phyloP scores from a whole-genome alignment of 2,113 vertebrate genomes.

The Phrynosoma platyrhinos region DNA sequence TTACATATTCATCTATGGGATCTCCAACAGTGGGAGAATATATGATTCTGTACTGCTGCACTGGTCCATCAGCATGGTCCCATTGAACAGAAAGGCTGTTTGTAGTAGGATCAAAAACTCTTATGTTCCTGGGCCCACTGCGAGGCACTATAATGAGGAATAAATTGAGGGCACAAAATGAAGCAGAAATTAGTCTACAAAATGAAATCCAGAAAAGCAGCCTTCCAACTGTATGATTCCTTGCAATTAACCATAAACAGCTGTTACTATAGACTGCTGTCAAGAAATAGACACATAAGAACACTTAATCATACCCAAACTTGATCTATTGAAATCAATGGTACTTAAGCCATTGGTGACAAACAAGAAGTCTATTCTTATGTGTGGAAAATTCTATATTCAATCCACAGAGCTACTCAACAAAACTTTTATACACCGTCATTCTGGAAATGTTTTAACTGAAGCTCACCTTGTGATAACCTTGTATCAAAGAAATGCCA shows the following conservation, averaged over 20 bases:
- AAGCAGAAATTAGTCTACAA: background rate
- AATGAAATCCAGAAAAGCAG: background rate
- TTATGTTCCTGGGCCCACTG: constrained; percentile 90
- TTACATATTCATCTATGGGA: constrained; percentile 93
- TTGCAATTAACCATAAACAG: background rate
- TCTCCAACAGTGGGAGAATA: constrained; percentile 91
- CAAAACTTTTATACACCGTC: background rate
- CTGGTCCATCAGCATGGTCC: constrained; percentile 96
- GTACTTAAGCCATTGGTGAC: background rate
- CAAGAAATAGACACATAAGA: background rate
- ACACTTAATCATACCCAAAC: background rate
- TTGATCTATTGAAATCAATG: background rate
- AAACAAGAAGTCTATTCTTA: background rate
- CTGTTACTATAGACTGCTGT: background rate
- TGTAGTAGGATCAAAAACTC: constrained; percentile 91
- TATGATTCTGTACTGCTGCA: constrained; percentile 91
- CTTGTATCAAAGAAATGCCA: background rate
- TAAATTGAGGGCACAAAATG: constrained; percentile 14
- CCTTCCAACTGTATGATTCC: background rate
- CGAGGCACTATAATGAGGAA: constrained; percentile 84
- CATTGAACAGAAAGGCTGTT: constrained; percentile 91
- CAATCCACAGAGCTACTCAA: background rate
- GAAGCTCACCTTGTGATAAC: background rate
- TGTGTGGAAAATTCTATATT: background rate
- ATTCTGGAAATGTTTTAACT: background rate